Evolutionary conservation across 2,797 vertebrate genomes (phyloP), one percentile per base, ranked within the genome.

Genomic region (Lophotriccus pileatus): DNA sequence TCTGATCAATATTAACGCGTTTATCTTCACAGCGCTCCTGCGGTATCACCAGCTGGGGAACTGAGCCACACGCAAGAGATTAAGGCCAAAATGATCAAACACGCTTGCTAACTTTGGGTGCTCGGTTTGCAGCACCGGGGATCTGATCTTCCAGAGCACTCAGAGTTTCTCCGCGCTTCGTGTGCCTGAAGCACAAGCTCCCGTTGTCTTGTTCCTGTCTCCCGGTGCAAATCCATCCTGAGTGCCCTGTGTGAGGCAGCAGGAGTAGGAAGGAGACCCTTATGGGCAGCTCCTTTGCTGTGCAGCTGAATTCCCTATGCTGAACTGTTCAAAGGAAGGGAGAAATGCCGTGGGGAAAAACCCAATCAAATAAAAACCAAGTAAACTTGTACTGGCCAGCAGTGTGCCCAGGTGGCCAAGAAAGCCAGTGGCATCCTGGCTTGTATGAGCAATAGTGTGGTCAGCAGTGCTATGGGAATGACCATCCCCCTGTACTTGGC

Each of bases 1-100:
- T 39, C 84, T 88, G 91, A 94, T 96, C 95, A 91, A 96, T 95
- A 93, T 88, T 89, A 94, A 96, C 66, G 73, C 28, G 0, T 85
- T 95, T 87, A 86, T 96, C 94, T 96, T 69, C 92, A 32, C 90
- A 72, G 87, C 0, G 3, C 81, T 87, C 77, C 88, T 32, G 64
- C 0, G 3, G 6, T 62, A 52, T 52, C 90, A 39, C 67, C 91
- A 81, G 89, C 93, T 89, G 89, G 60, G 58, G 79, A 81, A 17
- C 76, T 0, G 6, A 93, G 76, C 50, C 89, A 63, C 32, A 66
- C n/a, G 3, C 16, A 28, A 43, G 78, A 89, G 78, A 94, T 91
- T 73, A 58, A 95, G 91, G 60, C 58, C 75, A 49, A 58, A 78
- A 50, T 62, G 82, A 94, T 94, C 90, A 87, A 95, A 95, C 1